A percentile compares a stretch with the other conserved stretches of the same genome.
Conservation (phyloP, 1,140 invertebrate genomes). For the Diachasmimorpha longicaudata region DNA sequence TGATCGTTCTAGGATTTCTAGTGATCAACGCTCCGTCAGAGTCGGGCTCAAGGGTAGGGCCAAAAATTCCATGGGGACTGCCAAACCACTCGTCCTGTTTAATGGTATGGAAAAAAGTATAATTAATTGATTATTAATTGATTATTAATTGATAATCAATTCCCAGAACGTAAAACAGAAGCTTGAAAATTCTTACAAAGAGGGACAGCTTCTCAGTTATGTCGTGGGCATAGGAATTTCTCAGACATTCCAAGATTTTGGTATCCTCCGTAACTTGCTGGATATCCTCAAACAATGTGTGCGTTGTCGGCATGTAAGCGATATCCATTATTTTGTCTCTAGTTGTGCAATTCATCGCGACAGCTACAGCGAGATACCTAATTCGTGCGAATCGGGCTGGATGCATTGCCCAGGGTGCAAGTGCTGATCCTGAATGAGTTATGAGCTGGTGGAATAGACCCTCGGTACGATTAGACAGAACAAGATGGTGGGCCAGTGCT, state of each 20-base stretch:
- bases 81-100: constrained; percentile 27
- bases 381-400: not conserved
- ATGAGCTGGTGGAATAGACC: constrained; percentile 66
- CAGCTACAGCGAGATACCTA: not conserved
- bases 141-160: too few species aligned
- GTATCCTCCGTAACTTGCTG: constrained; percentile 21
- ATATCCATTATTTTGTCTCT: not conserved
- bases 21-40: constrained; percentile 47
- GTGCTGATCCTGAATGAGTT: constrained; percentile 64
- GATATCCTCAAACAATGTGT: not conserved
- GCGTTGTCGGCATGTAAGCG: not conserved
- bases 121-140: too few species aligned
- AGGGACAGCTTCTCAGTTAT: not conserved
- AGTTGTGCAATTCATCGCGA: constrained; percentile 16
- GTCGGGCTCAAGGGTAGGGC: constrained; percentile 47
- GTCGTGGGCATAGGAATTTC: not conserved
- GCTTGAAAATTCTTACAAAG: constrained; percentile 13
- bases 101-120: not conserved
- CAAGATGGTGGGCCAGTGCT: constrained; percentile 47
- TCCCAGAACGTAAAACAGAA: not conserved
- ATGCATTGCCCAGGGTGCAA: constrained; percentile 43
- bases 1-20: constrained; percentile 36
- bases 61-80: constrained; percentile 34
- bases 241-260: constrained; percentile 44
- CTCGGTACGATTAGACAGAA: constrained; percentile 53